These are phyloP conservation scores for Drepana falcataria DNA, from an alignment of 2,888 invertebrate genomes.

Conservation along the genomic window DNA sequence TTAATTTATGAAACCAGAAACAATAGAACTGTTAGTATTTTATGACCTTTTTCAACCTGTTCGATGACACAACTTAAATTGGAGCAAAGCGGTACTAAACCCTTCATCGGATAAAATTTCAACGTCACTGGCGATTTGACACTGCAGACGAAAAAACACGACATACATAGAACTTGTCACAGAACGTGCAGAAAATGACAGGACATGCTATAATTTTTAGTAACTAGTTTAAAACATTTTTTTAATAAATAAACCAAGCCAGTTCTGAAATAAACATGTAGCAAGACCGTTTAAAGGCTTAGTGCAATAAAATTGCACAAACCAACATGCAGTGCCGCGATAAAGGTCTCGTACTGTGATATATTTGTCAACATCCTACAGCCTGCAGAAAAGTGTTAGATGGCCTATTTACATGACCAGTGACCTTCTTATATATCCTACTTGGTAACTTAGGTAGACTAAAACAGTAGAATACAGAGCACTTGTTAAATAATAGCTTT, in stretches of 20 bases:
- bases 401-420: background rate
- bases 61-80: conserved; percentile 9
- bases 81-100: background rate
- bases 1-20: conserved; percentile 8
- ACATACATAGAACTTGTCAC: background rate
- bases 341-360: background rate
- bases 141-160: background rate
- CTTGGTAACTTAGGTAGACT: too few relatives aligned
- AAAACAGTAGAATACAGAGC: too few relatives aligned
- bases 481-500: too few relatives aligned
- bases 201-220: background rate
- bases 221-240: background rate
- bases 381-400: background rate
- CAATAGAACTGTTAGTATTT: background rate
- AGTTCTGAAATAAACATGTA: background rate
- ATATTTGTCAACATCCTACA: background rate
- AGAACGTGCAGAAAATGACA: background rate
- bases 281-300: background rate
- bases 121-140: background rate
- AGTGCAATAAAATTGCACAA: background rate
- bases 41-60: too few relatives aligned
- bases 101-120: background rate
- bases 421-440: too few relatives aligned
- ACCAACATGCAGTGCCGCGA: background rate
- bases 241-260: background rate